A percentile compares a stretch with the other conserved stretches of the same genome.
Conservation (phyloP, 2,113 vertebrate genomes). For the Ailurus styani region DNA sequence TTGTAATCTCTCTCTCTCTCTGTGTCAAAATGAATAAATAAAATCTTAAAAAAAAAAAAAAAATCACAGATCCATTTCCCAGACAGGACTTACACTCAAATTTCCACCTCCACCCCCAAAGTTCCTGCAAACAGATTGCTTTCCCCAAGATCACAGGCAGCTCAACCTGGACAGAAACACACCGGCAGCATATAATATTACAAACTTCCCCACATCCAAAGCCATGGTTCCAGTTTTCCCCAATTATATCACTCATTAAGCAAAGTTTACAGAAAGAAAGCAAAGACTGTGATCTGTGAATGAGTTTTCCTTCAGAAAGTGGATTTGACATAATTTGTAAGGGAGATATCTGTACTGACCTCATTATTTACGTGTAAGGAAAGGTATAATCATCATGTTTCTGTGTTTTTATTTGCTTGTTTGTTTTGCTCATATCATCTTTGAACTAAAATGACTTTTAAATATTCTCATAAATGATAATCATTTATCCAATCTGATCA, state of each 20-base stretch:
- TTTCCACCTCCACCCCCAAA: neutral
- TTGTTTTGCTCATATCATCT: neutral
- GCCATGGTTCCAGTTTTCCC: neutral
- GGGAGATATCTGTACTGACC: neutral
- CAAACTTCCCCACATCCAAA: neutral
- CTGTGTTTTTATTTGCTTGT: neutral
- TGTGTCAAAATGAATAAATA: no score
- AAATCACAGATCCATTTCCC: neutral
- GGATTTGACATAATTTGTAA: neutral
- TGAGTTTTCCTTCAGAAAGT: neutral
- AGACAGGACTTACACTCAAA: neutral
- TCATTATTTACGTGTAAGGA: neutral
- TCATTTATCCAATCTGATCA: neutral
- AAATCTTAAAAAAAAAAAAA: no score
- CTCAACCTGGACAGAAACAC: neutral
- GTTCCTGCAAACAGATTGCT: neutral
- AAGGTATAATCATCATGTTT: neutral
- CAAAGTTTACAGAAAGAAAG: neutral
- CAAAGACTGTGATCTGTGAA: neutral
- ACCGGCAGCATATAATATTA: neutral
- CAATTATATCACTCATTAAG: neutral
- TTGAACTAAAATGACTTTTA: neutral
- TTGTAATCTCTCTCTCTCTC: no score
- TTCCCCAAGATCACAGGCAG: neutral
- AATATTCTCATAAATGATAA: constrained; percentile 14